A percentile compares a stretch with the other conserved stretches of the same genome.
Evolutionary conservation across 2,113 vertebrate species (phyloP).

Genomic region (Hypanus sabinus): DNA sequence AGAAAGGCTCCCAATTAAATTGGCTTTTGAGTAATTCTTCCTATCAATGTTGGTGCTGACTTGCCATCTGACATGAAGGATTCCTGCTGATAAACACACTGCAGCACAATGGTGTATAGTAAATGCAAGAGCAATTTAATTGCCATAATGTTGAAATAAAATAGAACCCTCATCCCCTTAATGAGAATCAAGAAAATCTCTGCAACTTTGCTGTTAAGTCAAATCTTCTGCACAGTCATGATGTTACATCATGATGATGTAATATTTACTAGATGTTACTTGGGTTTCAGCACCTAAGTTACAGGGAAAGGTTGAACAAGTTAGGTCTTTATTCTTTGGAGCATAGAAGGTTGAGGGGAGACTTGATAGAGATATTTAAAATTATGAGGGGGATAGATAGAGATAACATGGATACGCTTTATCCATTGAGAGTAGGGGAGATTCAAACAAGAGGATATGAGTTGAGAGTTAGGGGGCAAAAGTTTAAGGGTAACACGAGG

Average conservation of each 20-base stretch:
- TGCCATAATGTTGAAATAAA: not conserved
- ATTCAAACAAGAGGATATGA: too few species aligned
- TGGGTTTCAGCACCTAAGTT: too few species aligned
- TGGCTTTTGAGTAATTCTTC: not conserved
- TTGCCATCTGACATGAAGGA: not conserved
- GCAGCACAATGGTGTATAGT: not conserved
- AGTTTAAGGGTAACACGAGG: too few species aligned
- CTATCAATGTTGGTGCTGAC: not conserved
- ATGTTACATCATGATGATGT: not conserved
- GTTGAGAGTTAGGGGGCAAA: too few species aligned
- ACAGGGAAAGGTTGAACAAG: too few species aligned
- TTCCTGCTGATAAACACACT: not conserved
- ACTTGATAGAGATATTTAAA: too few species aligned
- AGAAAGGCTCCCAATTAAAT: not conserved
- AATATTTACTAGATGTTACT: too few species aligned
- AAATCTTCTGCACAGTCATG: not conserved
- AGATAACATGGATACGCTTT: too few species aligned
- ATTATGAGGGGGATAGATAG: too few species aligned
- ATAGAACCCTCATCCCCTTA: not conserved
- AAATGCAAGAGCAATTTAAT: not conserved
- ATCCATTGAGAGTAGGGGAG: too few species aligned
- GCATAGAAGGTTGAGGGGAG: too few species aligned
- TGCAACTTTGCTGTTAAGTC: not conserved
- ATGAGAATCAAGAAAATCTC: not conserved
- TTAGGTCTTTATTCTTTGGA: too few species aligned